A percentile compares a stretch with the other conserved stretches of the same genome.
These are phyloP conservation scores for Campoplex nolae DNA, from an alignment of 2,888 invertebrate species.

Conservation along the genomic window DNA sequence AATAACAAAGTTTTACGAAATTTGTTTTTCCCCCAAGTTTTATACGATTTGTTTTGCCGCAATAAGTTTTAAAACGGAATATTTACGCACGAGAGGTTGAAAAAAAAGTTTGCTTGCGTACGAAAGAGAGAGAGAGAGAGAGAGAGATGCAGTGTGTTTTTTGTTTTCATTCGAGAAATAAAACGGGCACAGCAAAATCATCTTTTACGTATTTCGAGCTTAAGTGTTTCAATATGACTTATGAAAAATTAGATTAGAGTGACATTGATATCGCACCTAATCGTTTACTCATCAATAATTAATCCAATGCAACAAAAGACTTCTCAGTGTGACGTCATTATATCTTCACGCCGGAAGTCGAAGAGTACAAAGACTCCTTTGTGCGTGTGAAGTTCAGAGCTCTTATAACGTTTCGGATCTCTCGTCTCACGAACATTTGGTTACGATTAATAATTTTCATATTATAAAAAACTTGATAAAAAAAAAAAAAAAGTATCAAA, in stretches of 20 bases:
- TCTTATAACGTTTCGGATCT: neutral
- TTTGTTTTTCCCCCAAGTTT: neutral
- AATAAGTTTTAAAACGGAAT: neutral
- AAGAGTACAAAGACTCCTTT: neutral
- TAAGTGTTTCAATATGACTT: neutral
- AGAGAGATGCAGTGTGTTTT: neutral
- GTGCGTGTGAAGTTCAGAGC: neutral
- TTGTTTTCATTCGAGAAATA: neutral
- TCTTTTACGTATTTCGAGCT: neutral
- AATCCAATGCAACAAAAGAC: neutral
- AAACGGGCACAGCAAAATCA: no score
- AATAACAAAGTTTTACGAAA: neutral
- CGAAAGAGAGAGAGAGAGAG: neutral
- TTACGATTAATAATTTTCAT: neutral
- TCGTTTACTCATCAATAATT: neutral
- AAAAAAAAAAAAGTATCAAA: neutral
- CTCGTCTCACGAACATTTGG: neutral
- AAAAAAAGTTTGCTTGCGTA: conserved; percentile 1
- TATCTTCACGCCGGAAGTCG: neutral
- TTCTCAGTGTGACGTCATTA: neutral
- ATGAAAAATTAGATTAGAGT: neutral
- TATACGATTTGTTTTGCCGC: neutral
- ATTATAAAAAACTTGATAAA: neutral
- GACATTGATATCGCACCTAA: neutral
- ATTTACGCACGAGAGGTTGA: neutral